These are phyloP conservation scores for Notodonta dromedarius DNA, from an alignment of 2,888 invertebrate genomes.

Conservation along the genomic window DNA sequence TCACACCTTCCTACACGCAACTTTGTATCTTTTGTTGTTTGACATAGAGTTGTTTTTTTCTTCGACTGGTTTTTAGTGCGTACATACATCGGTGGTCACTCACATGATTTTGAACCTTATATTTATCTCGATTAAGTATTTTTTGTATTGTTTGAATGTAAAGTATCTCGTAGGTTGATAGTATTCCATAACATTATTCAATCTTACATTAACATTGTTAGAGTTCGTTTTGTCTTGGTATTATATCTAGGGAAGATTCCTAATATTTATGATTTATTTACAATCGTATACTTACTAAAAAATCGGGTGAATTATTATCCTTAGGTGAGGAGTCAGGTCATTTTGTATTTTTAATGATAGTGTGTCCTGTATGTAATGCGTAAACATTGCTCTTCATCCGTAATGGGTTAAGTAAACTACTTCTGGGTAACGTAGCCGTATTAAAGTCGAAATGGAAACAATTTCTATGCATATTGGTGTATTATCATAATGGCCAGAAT, in stretches of 20 bases:
- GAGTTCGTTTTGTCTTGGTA: background rate
- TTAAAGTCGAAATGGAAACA: too few species aligned
- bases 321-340: constrained; percentile 25
- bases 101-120: constrained; percentile 1
- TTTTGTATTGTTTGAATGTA: background rate
- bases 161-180: background rate
- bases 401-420: background rate
- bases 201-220: background rate
- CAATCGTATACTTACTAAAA: constrained; percentile 39
- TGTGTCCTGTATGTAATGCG: constrained; percentile 10
- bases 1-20: constrained; percentile 8
- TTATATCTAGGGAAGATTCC: constrained; percentile 14
- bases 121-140: background rate
- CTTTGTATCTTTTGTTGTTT: constrained; percentile 14
- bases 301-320: constrained; percentile 30
- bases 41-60: constrained; percentile 11
- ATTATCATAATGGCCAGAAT: too few species aligned
- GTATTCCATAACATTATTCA: background rate
- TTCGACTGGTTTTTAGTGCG: constrained; percentile 10
- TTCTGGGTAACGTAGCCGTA: too few species aligned
- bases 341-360: constrained; percentile 39
- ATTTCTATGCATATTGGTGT: too few species aligned
- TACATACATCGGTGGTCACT: background rate
- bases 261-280: constrained; percentile 45
- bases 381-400: background rate